Base-by-base conservation (phyloP, 2,888 invertebrate genomes). In the Perizoma affinitatum region DNA sequence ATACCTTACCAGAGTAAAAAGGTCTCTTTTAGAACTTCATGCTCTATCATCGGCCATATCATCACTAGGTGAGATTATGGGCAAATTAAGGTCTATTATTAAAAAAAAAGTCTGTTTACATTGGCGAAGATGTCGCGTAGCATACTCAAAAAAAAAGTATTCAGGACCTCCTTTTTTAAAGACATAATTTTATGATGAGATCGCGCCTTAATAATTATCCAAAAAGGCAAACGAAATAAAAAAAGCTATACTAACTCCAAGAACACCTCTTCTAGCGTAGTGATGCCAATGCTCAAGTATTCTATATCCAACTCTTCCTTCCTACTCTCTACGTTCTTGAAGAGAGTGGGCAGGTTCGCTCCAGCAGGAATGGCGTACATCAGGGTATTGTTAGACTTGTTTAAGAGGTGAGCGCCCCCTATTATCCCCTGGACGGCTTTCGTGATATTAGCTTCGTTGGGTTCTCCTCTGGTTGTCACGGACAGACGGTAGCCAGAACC, bases 201-300 rank as follows among this genome's bases (percentile, higher is more conserved):
- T n/a, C n/a, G n/a, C n/a, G n/a, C n/a, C n/a, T n/a, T n/a, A n/a
- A n/a, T n/a, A n/a, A 22, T 22, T 22, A 22, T 22, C 22, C 22
- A 2, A 2, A 22, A 22, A 22, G 1, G 1, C 22, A 22, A 2
- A 22, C 22, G 38, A 38, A 1, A 38, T 6, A 6, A 38, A 38
- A 38, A 38, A 38, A 7, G 38, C 38, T 4, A 1, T 38, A 41
- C 63, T 53, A 42, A 63, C 63, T 58, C 52, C 33, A 63, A 41
- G 33, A 63, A 63, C 5, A 63, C 63, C 44, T 52, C 63, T 34
- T 59, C 60, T 1, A 63, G 38, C 22, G 63, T 63, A 6, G 63
- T 55, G 11, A 55, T 53, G 22, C 55, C 55, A 4, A 63, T 52
- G 2, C 63, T 52, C 9, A 58, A 41, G 4, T 33, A 11, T 10